A percentile compares a stretch with the other conserved stretches of the same genome.
These are phyloP conservation scores for Neoscelio sp. DNA, from an alignment of 2,888 invertebrate genomes.

Conservation along the genomic window DNA sequence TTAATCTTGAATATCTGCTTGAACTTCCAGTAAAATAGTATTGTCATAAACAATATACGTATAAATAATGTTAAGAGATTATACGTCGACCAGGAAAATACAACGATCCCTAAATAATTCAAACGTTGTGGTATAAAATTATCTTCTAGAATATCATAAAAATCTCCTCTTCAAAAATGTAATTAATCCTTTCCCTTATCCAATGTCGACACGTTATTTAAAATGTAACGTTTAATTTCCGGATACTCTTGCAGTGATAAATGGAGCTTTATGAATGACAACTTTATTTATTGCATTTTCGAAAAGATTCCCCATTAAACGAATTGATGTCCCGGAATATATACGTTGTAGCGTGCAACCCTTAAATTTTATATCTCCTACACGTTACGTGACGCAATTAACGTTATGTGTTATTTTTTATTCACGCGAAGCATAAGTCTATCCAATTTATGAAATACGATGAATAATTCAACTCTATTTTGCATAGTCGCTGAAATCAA, in stretches of 20 bases:
- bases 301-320: constrained; percentile 53
- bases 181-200: constrained; percentile 58
- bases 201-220: constrained; percentile 58
- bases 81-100: too few species aligned
- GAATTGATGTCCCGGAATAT: constrained; percentile 56
- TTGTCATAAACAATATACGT: neutral
- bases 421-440: constrained; percentile 37
- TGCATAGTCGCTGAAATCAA: constrained; percentile 52
- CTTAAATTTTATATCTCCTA: constrained; percentile 50
- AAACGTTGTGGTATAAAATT: constrained; percentile 35
- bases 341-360: constrained; percentile 50
- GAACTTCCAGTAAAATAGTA: neutral
- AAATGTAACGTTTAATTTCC: constrained; percentile 66
- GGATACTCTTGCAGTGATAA: constrained; percentile 64
- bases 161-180: constrained; percentile 43
- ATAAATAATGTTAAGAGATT: too few species aligned
- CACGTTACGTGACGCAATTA: constrained; percentile 25
- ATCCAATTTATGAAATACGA: constrained; percentile 37
- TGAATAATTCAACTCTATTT: constrained; percentile 52
- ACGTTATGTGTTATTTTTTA: constrained; percentile 36
- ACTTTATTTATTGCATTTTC: constrained; percentile 58
- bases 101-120: neutral
- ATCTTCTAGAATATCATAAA: constrained; percentile 59
- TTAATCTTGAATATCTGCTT: too few species aligned
- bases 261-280: constrained; percentile 59